Conservation (phyloP, 2,113 vertebrate species). For the Eolophus roseicapilla region DNA sequence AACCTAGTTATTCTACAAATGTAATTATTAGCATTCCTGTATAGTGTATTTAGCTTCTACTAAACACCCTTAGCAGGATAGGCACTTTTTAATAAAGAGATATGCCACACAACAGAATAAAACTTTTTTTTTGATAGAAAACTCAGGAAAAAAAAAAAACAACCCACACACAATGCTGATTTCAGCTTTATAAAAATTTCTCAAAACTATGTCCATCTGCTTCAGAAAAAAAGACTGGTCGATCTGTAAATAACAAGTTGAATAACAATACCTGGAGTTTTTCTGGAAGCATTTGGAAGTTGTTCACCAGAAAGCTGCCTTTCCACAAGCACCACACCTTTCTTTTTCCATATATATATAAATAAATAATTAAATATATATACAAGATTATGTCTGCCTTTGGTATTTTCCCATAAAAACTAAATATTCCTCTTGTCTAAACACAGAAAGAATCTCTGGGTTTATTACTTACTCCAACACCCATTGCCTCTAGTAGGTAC, state of each 20-base stretch:
- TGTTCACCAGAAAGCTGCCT: background rate
- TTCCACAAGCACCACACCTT: background rate
- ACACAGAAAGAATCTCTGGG: background rate
- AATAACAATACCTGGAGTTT: background rate
- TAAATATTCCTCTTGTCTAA: background rate
- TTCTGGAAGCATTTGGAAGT: background rate
- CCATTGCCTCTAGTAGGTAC: background rate
- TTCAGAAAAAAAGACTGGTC: background rate
- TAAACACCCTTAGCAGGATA: background rate
- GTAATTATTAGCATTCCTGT: background rate
- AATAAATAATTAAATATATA: background rate
- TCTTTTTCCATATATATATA: background rate
- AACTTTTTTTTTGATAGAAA: background rate
- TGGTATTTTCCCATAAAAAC: background rate
- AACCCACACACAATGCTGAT: background rate
- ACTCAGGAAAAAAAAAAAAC: background rate
- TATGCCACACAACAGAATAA: background rate
- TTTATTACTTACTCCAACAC: background rate
- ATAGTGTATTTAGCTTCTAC: background rate
- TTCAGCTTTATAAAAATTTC: background rate
- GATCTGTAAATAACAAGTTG: background rate
- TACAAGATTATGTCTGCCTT: background rate
- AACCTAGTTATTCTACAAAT: slow-evolving; percentile 7
- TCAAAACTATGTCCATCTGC: background rate
- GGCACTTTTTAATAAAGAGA: background rate